Evolutionary conservation across 2,113 vertebrate species (phyloP).

Genomic region (Daubentonia madagascariensis): DNA sequence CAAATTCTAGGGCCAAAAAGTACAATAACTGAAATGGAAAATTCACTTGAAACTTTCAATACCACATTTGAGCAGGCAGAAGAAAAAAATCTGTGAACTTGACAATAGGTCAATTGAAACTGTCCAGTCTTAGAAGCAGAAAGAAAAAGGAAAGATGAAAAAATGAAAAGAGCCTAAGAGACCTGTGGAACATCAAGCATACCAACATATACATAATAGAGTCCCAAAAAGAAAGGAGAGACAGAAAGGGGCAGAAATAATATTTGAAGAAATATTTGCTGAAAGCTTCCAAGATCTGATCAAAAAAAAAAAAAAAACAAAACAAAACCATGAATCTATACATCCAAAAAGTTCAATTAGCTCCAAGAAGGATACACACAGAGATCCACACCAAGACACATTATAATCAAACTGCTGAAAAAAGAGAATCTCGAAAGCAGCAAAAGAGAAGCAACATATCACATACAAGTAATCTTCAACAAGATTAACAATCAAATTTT

Average conservation of each 20-base stretch:
- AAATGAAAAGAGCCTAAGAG: neutral
- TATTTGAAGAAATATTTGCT: neutral
- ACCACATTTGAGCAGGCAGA: neutral
- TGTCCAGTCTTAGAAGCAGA: neutral
- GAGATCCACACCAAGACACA: neutral
- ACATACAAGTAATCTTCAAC: neutral
- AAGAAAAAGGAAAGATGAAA: neutral
- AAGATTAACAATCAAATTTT: constrained; percentile 14
- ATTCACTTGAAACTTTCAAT: neutral
- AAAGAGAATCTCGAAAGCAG: neutral
- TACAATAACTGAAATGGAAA: neutral
- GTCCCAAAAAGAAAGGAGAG: neutral
- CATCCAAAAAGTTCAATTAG: neutral
- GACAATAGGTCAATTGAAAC: neutral
- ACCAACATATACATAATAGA: neutral
- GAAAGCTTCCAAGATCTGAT: neutral
- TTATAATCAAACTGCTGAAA: neutral
- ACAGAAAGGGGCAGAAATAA: neutral
- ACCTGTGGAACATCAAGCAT: neutral
- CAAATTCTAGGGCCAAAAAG: neutral
- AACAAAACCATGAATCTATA: neutral
- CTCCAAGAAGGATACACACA: neutral
- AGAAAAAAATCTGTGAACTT: neutral
- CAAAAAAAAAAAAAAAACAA: neutral
- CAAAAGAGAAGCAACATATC: neutral